Conservation (phyloP, 2,888 invertebrate species). For the Arctia plantaginis region DNA sequence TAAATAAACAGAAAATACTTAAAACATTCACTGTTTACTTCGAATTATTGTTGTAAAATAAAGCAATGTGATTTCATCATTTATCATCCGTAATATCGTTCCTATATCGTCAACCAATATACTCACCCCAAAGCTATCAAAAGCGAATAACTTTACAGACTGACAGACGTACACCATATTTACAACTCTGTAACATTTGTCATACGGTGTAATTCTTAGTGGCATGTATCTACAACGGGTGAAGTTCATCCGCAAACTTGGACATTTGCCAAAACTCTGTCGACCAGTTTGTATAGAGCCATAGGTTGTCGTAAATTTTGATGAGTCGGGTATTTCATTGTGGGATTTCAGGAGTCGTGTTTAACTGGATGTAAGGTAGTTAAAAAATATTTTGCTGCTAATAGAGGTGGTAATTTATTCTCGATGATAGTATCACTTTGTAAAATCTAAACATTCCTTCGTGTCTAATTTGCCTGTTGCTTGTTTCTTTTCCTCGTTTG, state of each 20-base stretch:
- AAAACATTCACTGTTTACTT: slow-evolving; percentile 1
- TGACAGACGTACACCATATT: slow-evolving; percentile 49
- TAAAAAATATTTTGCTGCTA: slow-evolving; percentile 46
- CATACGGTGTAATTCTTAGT: slow-evolving; percentile 52
- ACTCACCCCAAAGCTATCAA: slow-evolving; percentile 56
- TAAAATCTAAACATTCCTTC: slow-evolving; percentile 49
- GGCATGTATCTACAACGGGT: slow-evolving; percentile 48
- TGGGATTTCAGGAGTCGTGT: slow-evolving; percentile 19
- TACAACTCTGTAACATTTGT: slow-evolving; percentile 56
- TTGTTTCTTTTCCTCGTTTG: slow-evolving; percentile 17
- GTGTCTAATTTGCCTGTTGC: slow-evolving; percentile 30
- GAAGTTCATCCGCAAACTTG: slow-evolving; percentile 54
- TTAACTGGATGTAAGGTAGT: slow-evolving; percentile 30
- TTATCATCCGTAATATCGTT: slow-evolving; percentile 45
- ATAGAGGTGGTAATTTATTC: slow-evolving; percentile 53
- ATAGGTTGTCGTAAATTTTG: slow-evolving; percentile 36
- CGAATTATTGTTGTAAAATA: background rate
- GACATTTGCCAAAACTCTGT: slow-evolving; percentile 55
- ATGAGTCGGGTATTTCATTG: slow-evolving; percentile 26
- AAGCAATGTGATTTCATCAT: slow-evolving; percentile 14
- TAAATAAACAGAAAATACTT: background rate
- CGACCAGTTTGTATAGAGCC: slow-evolving; percentile 52
- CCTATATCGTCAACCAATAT: slow-evolving; percentile 47
- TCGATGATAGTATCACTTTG: slow-evolving; percentile 45
- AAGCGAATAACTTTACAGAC: slow-evolving; percentile 58